A percentile compares a stretch with the other conserved stretches of the same genome.
These are phyloP conservation scores for Thera obeliscata DNA, from an alignment of 2,888 invertebrate genomes.

Conservation along the genomic window DNA sequence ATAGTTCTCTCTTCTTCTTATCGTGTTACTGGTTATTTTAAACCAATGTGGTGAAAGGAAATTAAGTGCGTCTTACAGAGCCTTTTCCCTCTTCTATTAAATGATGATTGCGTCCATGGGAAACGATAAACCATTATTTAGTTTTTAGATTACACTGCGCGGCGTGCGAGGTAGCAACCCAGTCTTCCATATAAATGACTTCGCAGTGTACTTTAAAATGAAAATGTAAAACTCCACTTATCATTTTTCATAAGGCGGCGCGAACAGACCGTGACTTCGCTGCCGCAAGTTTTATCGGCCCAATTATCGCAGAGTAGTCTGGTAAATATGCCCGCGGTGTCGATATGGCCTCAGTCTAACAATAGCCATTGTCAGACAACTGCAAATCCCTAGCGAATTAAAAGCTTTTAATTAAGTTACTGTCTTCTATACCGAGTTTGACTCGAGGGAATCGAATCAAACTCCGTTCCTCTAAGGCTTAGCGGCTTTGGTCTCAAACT, in stretches of 20 bases:
- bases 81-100: no score
- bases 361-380: slow-evolving; percentile 42
- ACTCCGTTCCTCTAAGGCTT: slow-evolving; percentile 44
- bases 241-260: slow-evolving; percentile 10
- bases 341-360: slow-evolving; percentile 51
- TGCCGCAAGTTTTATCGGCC: slow-evolving; percentile 54
- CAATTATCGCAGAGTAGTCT: slow-evolving; percentile 53
- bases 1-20: no score
- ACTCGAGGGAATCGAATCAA: slow-evolving; percentile 21
- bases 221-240: neutral
- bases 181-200: no score
- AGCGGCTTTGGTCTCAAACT: slow-evolving; percentile 39
- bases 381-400: slow-evolving; percentile 39
- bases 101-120: no score
- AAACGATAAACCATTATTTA: no score
- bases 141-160: no score
- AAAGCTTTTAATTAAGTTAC: slow-evolving; percentile 58
- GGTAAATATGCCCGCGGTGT: slow-evolving; percentile 42
- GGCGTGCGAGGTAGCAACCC: no score
- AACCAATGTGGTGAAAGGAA: no score
- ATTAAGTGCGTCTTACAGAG: no score
- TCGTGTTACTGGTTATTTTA: no score
- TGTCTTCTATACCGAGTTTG: slow-evolving; percentile 47
- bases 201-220: no score
- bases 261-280: slow-evolving; percentile 37